Percentiles rank a stretch among this genome's conserved stretches.
These are phyloP conservation scores for Pocota personata DNA, from an alignment of 2,888 invertebrate species.

Conservation along the genomic window DNA sequence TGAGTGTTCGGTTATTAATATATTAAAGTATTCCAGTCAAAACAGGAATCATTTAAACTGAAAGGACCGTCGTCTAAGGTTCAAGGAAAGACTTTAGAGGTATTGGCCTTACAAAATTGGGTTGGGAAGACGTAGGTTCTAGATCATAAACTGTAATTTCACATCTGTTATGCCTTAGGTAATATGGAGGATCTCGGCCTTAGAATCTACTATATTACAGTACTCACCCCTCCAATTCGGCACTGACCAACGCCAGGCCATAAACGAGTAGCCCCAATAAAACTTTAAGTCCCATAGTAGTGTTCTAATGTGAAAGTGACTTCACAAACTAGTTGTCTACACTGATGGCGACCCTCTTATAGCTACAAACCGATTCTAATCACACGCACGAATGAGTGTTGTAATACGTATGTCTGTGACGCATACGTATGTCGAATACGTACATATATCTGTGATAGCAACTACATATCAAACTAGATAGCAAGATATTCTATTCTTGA, in stretches of 20 bases:
- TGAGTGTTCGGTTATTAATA: no score
- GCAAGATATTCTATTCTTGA: background rate
- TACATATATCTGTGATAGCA: background rate
- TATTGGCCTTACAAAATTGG: no score
- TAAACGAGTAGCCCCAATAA: conserved; percentile 45
- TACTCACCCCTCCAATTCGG: conserved; percentile 65
- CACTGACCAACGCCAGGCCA: conserved; percentile 53
- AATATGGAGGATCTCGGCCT: no score
- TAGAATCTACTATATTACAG: background rate
- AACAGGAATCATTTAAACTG: no score
- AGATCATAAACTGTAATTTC: no score
- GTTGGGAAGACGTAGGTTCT: no score
- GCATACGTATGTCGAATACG: no score
- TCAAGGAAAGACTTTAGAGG: no score
- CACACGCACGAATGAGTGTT: background rate
- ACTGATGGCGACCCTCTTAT: conserved; percentile 41
- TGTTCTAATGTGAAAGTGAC: background rate
- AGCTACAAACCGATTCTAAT: conserved; percentile 14
- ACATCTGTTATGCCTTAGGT: no score
- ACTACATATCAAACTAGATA: background rate
- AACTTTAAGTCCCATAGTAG: conserved; percentile 39
- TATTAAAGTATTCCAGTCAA: no score
- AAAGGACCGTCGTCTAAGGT: no score
- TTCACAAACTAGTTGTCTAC: conserved; percentile 39
- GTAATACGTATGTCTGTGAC: background rate